Conservation (phyloP, 2,113 vertebrate species). For the Psophia crepitans region DNA sequence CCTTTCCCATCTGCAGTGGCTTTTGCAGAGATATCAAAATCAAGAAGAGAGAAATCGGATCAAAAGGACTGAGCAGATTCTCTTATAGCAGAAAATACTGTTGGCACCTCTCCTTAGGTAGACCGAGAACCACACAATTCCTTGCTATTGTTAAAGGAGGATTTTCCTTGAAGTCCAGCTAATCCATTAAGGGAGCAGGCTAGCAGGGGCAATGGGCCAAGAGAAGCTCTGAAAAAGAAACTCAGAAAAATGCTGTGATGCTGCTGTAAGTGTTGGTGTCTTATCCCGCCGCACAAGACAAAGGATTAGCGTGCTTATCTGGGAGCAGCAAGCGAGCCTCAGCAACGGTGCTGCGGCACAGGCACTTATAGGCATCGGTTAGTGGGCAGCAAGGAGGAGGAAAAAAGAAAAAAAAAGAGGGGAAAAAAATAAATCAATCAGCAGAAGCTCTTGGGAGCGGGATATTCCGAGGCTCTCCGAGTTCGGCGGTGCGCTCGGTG, state of each 20-base stretch:
- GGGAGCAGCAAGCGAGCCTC: constrained; percentile 38
- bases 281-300: neutral
- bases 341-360: neutral
- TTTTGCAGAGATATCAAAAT: constrained; percentile 38
- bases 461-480: neutral
- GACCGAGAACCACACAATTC: neutral
- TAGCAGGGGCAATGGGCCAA: constrained; percentile 8
- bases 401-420: neutral
- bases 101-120: constrained; percentile 26
- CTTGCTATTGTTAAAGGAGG: neutral
- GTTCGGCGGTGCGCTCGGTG: neutral
- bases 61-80: constrained; percentile 8
- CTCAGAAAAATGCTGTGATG: neutral
- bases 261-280: neutral
- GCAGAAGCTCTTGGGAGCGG: neutral
- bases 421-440: neutral
- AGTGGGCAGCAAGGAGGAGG: neutral
- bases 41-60: constrained; percentile 33
- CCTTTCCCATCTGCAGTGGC: neutral
- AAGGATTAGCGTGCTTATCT: constrained; percentile 36
- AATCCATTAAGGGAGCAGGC: constrained; percentile 45
- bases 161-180: constrained; percentile 51
- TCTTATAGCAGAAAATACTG: neutral
- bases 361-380: neutral
- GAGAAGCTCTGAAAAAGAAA: neutral